Evolutionary conservation across 2,888 invertebrate genomes (phyloP).

Genomic region (Ferdinandea cuprea): DNA sequence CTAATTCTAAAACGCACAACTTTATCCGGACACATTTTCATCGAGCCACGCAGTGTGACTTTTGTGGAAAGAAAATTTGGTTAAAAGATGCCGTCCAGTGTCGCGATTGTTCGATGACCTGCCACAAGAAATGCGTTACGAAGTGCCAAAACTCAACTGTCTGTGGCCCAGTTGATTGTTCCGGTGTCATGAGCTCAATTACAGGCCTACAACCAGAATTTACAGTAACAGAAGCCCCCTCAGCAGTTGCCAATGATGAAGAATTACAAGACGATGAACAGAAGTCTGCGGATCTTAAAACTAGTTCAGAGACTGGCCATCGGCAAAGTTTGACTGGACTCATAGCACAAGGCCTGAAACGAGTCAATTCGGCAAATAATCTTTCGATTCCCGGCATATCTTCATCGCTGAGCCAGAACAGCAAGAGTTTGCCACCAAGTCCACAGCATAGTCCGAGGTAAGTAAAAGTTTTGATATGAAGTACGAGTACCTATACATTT

Average conservation of each 20-base stretch:
- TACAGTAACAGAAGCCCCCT: slow-evolving; percentile 82
- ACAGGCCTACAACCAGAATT: slow-evolving; percentile 82
- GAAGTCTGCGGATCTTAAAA: slow-evolving; percentile 23
- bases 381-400: slow-evolving; percentile 86
- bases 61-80: slow-evolving; percentile 99
- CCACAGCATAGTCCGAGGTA: slow-evolving; percentile 88
- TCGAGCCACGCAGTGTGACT: slow-evolving; percentile 94
- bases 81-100: slow-evolving; percentile 97
- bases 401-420: slow-evolving; percentile 83
- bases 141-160: slow-evolving; percentile 90
- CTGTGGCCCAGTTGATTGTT: slow-evolving; percentile 84
- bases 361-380: slow-evolving; percentile 88
- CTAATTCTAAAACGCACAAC: slow-evolving; percentile 85
- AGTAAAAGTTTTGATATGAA: slow-evolving; percentile 40
- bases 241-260: slow-evolving; percentile 14
- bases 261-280: slow-evolving; percentile 53
- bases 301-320: slow-evolving; percentile 77
- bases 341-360: slow-evolving; percentile 85
- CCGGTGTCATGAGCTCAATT: slow-evolving; percentile 52
- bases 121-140: slow-evolving; percentile 97
- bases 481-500: too few species aligned
- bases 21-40: slow-evolving; percentile 95
- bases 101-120: slow-evolving; percentile 93
- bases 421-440: slow-evolving; percentile 89
- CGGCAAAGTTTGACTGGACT: slow-evolving; percentile 82